phyloP scores from a whole-genome alignment of 1,140 invertebrate species.

The Lucilia sericata region DNA sequence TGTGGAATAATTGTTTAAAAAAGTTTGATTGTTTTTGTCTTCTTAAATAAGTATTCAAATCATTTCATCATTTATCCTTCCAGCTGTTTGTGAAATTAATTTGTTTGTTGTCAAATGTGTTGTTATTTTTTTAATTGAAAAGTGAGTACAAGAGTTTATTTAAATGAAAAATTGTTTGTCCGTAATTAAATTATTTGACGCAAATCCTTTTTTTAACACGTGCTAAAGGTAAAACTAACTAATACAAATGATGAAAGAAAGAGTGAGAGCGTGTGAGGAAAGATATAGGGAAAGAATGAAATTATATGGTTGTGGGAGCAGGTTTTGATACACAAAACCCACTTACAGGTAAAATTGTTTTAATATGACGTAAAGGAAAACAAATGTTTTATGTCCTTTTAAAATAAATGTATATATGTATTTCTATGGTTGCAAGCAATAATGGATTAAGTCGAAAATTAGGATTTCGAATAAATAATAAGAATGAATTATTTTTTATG shows the following conservation, averaged over 20 bases:
- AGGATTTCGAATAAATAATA: too few relatives aligned
- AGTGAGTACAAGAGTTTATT: neutral
- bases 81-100: neutral
- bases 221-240: neutral
- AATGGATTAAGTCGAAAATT: too few relatives aligned
- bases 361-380: neutral
- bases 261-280: too few relatives aligned
- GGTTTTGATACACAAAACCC: neutral
- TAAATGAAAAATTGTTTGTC: neutral
- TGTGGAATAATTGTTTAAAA: too few relatives aligned
- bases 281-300: too few relatives aligned
- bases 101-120: neutral
- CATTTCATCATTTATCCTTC: neutral
- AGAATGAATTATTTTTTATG: too few relatives aligned
- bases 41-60: neutral
- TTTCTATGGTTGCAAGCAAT: neutral
- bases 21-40: too few relatives aligned
- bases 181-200: constrained; percentile 15
- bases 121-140: constrained; percentile 13
- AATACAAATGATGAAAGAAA: neutral
- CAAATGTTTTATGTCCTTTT: neutral
- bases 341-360: neutral
- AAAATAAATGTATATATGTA: neutral
- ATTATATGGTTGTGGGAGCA: too few relatives aligned
- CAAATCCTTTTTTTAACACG: constrained; percentile 11